Conservation (phyloP, 2,888 invertebrate species). For the Drosophila infuscata region DNA sequence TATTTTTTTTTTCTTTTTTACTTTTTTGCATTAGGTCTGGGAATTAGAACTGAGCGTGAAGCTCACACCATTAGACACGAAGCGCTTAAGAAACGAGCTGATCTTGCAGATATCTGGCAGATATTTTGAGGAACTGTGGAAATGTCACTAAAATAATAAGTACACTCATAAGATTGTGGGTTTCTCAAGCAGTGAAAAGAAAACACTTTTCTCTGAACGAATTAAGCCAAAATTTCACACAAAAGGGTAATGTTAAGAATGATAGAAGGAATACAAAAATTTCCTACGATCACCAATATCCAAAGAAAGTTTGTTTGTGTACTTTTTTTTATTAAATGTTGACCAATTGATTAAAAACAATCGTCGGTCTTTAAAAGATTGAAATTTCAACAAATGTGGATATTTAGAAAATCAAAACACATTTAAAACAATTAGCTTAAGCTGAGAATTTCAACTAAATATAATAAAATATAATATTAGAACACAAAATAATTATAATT, state of each 20-base stretch:
- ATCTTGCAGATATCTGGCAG: conserved; percentile 28
- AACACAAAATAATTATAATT: not conserved
- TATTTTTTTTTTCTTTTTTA: conserved; percentile 1
- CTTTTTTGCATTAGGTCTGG: conserved; percentile 30
- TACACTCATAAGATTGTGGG: not conserved
- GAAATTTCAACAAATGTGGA: not conserved
- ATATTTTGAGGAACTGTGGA: not conserved
- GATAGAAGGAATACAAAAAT: not conserved
- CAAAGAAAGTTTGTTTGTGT: not conserved
- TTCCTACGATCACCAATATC: not conserved
- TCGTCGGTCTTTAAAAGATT: not conserved
- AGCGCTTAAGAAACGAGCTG: conserved; percentile 10
- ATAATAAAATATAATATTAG: not conserved
- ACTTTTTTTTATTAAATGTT: not conserved
- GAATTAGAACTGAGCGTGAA: conserved; percentile 54
- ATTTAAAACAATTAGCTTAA: not conserved
- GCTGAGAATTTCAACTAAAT: not conserved
- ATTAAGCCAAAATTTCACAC: not conserved
- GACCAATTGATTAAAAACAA: not conserved
- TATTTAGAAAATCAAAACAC: not conserved
- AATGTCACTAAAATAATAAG: not conserved
- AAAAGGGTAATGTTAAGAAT: not conserved
- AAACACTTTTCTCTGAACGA: not conserved
- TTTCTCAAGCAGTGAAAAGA: not conserved
- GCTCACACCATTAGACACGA: conserved; percentile 54